Conservation (phyloP, 2,888 invertebrate genomes). For the Eristalis intricaria region DNA sequence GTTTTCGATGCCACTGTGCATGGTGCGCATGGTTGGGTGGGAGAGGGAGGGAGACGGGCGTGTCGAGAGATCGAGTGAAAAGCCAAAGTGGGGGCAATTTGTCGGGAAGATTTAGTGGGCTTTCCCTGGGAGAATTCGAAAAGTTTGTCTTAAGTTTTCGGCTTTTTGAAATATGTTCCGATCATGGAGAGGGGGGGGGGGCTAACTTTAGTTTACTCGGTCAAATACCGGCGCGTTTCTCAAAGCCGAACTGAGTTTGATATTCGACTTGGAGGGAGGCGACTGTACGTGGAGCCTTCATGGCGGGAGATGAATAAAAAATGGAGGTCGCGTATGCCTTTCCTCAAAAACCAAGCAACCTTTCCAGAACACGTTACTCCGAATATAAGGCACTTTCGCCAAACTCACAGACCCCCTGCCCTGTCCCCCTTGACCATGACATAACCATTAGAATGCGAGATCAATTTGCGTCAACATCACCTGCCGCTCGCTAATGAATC, state of each 20-base stretch:
- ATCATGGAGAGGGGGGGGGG: neutral
- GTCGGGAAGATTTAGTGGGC: conserved; percentile 7
- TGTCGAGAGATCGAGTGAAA: neutral
- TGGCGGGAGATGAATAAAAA: too few species aligned
- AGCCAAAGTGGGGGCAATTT: neutral
- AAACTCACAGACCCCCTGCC: neutral
- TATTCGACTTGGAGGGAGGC: too few species aligned
- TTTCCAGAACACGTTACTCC: too few species aligned
- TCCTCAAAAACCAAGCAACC: too few species aligned
- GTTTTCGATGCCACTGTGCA: conserved; percentile 34
- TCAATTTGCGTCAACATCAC: neutral
- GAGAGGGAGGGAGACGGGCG: neutral
- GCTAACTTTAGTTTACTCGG: too few species aligned
- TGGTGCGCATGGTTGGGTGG: too few species aligned
- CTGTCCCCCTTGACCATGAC: neutral
- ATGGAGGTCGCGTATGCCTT: too few species aligned
- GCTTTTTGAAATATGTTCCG: neutral
- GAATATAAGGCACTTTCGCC: too few species aligned
- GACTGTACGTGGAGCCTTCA: too few species aligned
- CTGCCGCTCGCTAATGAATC: neutral
- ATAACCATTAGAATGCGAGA: neutral
- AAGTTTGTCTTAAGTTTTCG: neutral
- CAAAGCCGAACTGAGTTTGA: too few species aligned
- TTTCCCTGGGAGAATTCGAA: neutral
- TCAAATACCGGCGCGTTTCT: too few species aligned